Conservation (phyloP, 2,888 invertebrate species). For the Spilarctia lutea region DNA sequence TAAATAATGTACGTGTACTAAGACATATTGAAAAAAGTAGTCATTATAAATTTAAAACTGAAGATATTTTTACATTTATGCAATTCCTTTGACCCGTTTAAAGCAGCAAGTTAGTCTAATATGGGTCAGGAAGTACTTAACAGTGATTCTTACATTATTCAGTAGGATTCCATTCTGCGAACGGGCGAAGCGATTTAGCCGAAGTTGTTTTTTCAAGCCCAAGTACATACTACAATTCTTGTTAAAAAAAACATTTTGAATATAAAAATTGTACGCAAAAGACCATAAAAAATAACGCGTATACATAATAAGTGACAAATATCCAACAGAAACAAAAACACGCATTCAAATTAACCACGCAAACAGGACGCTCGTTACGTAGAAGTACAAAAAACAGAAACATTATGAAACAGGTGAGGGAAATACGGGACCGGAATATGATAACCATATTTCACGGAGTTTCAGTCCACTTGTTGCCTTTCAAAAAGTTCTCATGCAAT, state of each 20-base stretch:
- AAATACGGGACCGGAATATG: constrained; percentile 65
- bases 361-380: constrained; percentile 80
- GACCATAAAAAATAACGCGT: constrained; percentile 41
- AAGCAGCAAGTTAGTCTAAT: constrained; percentile 55
- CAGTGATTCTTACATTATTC: constrained; percentile 59
- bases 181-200: constrained; percentile 34
- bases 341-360: constrained; percentile 79
- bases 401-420: constrained; percentile 72
- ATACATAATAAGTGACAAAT: constrained; percentile 60
- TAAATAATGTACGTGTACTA: too few relatives aligned
- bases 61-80: background rate
- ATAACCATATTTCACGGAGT: constrained; percentile 72
- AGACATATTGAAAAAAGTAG: background rate
- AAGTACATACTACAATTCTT: constrained; percentile 32
- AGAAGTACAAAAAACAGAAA: constrained; percentile 69
- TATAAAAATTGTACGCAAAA: constrained; percentile 20
- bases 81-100: constrained; percentile 47
- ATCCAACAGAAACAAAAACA: constrained; percentile 73
- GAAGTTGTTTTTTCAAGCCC: constrained; percentile 47
- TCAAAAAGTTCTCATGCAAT: constrained; percentile 56
- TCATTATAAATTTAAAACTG: background rate
- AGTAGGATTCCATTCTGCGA: constrained; percentile 52
- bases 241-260: constrained; percentile 37
- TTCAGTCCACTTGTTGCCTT: constrained; percentile 68
- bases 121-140: constrained; percentile 62